Conservation (phyloP, 2,113 vertebrate genomes). For the Bujurquina vittata region DNA sequence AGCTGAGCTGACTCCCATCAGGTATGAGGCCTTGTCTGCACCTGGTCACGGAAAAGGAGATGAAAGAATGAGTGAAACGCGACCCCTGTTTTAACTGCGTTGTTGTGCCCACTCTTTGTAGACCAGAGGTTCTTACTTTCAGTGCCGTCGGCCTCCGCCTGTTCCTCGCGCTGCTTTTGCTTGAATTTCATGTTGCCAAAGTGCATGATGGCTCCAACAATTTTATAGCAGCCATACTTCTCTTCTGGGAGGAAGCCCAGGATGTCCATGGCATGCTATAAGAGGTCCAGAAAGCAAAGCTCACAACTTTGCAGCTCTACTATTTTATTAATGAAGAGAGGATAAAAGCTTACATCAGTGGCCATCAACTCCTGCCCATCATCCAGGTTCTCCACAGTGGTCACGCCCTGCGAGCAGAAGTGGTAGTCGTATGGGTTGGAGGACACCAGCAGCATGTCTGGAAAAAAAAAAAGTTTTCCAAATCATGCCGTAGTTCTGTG, state of each 20-base stretch:
- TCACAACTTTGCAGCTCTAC: not conserved
- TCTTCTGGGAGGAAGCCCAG: conserved; percentile 90
- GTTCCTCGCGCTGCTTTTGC: conserved; percentile 93
- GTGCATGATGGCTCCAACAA: conserved; percentile 94
- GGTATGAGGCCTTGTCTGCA: conserved; percentile 94
- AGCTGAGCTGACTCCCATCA: conserved; percentile 95
- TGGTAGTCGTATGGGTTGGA: conserved; percentile 95
- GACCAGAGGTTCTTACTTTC: conserved; percentile 84
- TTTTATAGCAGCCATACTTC: conserved; percentile 93
- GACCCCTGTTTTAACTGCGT: not conserved
- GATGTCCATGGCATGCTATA: conserved; percentile 94
- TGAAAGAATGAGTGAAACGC: not conserved
- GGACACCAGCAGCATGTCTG: conserved; percentile 94
- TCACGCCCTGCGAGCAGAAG: conserved; percentile 94
- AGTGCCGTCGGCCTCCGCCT: conserved; percentile 91
- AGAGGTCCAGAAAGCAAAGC: not conserved
- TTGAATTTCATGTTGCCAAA: conserved; percentile 99
- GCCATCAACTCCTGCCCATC: conserved; percentile 89
- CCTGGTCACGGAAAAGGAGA: conserved; percentile 68
- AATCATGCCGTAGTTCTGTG: not conserved
- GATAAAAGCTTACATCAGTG: conserved; percentile 84
- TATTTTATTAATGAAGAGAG: not conserved
- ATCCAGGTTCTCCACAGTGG: conserved; percentile 90
- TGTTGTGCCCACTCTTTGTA: not conserved
- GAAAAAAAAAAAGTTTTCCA: not conserved